These are phyloP conservation scores for Macrosteles quadrilineatus DNA, from an alignment of 1,140 invertebrate species.

Conservation along the genomic window DNA sequence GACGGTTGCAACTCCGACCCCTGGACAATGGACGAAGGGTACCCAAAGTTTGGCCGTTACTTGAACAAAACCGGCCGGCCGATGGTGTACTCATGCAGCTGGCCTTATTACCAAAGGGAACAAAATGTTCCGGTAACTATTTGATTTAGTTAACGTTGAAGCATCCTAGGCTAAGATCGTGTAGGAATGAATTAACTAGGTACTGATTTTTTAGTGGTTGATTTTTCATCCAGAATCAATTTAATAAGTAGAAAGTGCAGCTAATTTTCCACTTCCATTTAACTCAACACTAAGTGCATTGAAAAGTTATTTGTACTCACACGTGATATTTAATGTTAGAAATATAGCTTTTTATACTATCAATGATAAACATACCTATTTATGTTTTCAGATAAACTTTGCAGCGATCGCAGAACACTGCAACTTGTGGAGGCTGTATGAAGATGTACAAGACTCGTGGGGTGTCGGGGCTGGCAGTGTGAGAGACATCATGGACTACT, in stretches of 20 bases:
- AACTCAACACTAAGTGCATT: too few relatives aligned
- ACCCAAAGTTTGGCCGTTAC: conserved; percentile 32
- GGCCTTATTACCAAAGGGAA: conserved; percentile 74
- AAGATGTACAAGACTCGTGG: conserved; percentile 86
- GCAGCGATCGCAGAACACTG: conserved; percentile 66
- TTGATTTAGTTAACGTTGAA: too few relatives aligned
- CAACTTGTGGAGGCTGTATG: conserved; percentile 88
- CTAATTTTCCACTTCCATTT: too few relatives aligned
- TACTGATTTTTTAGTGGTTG: too few relatives aligned
- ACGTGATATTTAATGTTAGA: too few relatives aligned
- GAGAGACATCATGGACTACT: conserved; percentile 74
- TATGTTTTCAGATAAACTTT: conserved; percentile 68
- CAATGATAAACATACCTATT: conserved; percentile 32
- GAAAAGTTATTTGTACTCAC: too few relatives aligned
- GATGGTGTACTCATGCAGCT: conserved; percentile 88
- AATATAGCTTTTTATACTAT: too few relatives aligned
- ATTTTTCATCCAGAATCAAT: too few relatives aligned
- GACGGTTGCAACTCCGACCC: conserved; percentile 93
- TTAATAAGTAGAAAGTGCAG: too few relatives aligned
- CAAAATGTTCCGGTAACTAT: conserved; percentile 50
- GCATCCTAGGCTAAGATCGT: too few relatives aligned
- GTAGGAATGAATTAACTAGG: too few relatives aligned
- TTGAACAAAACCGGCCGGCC: conserved; percentile 78
- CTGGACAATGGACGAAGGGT: conserved; percentile 76
- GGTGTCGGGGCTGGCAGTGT: conserved; percentile 54